Base-by-base conservation (phyloP, 1,140 invertebrate genomes). In the Maconellicoccus hirsutus region DNA sequence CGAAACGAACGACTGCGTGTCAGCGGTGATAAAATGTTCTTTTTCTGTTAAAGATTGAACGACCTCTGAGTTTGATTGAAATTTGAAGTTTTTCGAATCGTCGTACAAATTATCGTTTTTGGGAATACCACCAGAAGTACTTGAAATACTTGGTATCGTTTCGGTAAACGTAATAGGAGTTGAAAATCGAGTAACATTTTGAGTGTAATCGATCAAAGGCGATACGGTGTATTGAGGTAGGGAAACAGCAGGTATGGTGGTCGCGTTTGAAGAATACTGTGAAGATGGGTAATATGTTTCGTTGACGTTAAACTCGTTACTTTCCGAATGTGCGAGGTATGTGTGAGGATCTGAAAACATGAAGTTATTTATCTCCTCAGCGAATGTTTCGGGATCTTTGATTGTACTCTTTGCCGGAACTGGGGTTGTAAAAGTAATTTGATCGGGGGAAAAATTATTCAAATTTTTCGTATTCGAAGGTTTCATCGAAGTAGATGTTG, bases 1-100 rank as follows among this genome's bases (percentile, higher is more conserved):
- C n/a, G 76, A 75, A 27, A 76, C 75, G 23, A 77, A 74, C 10
- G 75, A 77, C 61, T 77, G 76, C 52, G 74, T 77, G 10, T 75
- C 76, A 3, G 75, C 74, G 0, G 75, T 70, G 22, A 75, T 72
- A 21, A 77, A 25, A 25, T 75, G 74, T 73, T 77, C 76, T 61
- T 75, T 73, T 12, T 76, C 76, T 19, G 29, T 59, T 2, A 25
- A 19, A 14, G 42, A 59, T 26, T 27, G 33, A 25, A 14, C 29
- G 29, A 72, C 16, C 10, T 52, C 38, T 42, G n/a, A 19, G 12
- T 16, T 59, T 8, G 70, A 16, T n/a, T 38, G 10, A 2, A 3
- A 16, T 52, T 52, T 52, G 2, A 38, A 38, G 14, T 38, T 38
- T 38, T 38, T 38, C 33, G 16, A 52, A 52, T 52, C 42, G n/a